Conservation (phyloP, 2,797 vertebrate genomes). For the Picus viridis region DNA sequence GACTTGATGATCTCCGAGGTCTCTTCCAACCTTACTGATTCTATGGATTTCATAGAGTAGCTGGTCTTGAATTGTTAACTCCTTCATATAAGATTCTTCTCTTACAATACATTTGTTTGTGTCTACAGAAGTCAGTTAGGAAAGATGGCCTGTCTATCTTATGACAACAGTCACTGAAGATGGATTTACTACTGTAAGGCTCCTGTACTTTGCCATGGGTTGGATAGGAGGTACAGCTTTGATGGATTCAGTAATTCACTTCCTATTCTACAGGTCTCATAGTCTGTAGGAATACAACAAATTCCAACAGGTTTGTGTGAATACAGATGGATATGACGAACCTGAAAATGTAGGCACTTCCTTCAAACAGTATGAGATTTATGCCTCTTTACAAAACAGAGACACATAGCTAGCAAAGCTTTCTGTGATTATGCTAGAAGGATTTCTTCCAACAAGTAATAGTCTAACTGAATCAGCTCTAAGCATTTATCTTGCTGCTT, state of each 20-base stretch:
- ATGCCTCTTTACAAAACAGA: not conserved
- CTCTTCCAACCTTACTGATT: too few relatives aligned
- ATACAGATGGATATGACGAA: not conserved
- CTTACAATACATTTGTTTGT: not conserved
- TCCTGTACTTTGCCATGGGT: not conserved
- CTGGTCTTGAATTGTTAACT: not conserved
- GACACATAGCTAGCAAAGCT: not conserved
- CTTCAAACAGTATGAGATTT: not conserved
- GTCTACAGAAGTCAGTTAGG: not conserved
- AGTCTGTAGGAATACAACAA: not conserved
- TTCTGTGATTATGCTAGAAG: not conserved
- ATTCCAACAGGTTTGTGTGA: not conserved
- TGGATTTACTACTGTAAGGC: not conserved
- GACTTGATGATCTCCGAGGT: too few relatives aligned
- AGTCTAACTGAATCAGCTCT: not conserved
- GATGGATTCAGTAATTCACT: not conserved
- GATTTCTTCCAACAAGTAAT: not conserved
- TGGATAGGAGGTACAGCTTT: not conserved
- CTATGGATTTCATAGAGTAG: not conserved
- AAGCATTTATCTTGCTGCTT: constrained; percentile 8
- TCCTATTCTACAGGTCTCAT: not conserved
- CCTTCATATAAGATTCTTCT: not conserved
- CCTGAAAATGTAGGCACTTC: not conserved
- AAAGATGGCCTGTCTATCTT: not conserved
- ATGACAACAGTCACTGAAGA: not conserved